Evolutionary conservation across 2,797 vertebrate genomes (phyloP).

Genomic region (Notolabrus celidotus): DNA sequence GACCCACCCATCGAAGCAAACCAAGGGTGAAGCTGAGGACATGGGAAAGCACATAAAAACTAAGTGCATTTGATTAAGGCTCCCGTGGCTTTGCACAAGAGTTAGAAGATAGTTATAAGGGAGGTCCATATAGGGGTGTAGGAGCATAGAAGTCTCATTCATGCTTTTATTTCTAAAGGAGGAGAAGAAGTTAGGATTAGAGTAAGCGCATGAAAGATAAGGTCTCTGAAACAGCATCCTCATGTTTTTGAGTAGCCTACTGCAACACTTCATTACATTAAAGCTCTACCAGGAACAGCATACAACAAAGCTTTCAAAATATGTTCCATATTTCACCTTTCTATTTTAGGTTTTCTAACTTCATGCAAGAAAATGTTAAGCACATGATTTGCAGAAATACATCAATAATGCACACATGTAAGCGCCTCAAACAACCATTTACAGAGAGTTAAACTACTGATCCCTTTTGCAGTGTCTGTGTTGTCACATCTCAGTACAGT

Average conservation of each 20-base stretch:
- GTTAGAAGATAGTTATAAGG: neutral
- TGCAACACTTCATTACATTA: too few relatives aligned
- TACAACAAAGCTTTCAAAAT: too few relatives aligned
- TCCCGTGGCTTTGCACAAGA: neutral
- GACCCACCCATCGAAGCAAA: neutral
- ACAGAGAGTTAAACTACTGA: neutral
- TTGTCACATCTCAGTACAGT: constrained; percentile 47
- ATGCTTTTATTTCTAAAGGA: neutral
- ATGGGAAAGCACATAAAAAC: constrained; percentile 3
- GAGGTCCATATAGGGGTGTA: neutral
- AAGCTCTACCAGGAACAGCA: too few relatives aligned
- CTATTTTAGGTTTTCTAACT: too few relatives aligned
- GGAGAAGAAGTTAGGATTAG: neutral
- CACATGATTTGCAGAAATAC: too few relatives aligned
- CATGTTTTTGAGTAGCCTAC: too few relatives aligned
- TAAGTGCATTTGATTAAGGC: neutral
- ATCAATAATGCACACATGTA: neutral
- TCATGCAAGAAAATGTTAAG: too few relatives aligned
- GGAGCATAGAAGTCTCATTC: neutral
- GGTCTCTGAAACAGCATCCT: too few relatives aligned
- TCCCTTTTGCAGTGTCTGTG: neutral
- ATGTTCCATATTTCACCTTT: too few relatives aligned
- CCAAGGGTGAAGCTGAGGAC: constrained; percentile 21
- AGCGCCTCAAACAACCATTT: neutral
- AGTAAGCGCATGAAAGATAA: too few relatives aligned